Evolutionary conservation across 2,113 vertebrate genomes (phyloP).

Genomic region (Odobenus rosmarus): DNA sequence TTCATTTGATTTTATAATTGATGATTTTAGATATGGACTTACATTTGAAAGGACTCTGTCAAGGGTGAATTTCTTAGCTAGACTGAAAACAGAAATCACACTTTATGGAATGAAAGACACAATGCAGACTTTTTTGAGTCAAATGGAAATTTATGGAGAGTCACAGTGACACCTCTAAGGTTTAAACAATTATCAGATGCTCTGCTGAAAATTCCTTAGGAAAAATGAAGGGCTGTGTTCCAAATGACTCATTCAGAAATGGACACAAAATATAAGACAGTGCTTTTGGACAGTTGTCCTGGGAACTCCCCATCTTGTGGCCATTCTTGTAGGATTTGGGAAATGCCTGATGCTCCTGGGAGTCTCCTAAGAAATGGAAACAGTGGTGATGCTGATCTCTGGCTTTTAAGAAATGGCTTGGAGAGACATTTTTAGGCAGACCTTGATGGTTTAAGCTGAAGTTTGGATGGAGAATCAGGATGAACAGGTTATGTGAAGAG

Average conservation of each 20-base stretch:
- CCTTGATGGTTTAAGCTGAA: not conserved
- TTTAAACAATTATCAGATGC: not conserved
- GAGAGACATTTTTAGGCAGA: not conserved
- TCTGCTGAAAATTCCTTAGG: conserved; percentile 17
- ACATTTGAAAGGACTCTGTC: conserved; percentile 58
- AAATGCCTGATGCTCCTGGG: not conserved
- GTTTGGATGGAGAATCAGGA: not conserved
- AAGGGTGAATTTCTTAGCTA: conserved; percentile 51
- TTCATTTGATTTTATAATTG: conserved; percentile 79
- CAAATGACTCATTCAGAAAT: conserved; percentile 28
- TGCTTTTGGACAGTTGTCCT: not conserved
- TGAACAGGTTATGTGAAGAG: not conserved
- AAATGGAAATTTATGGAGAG: conserved; percentile 13
- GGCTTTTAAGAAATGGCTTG: not conserved
- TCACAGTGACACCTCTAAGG: conserved; percentile 36
- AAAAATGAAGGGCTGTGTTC: conserved; percentile 3
- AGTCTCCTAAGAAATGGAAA: not conserved
- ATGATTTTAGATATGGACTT: conserved; percentile 66
- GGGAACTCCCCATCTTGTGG: not conserved
- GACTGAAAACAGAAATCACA: conserved; percentile 53
- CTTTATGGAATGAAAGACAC: conserved; percentile 37
- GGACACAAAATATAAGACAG: not conserved
- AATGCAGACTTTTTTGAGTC: conserved; percentile 40
- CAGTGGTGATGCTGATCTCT: not conserved
- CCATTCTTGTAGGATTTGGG: not conserved